Conservation (phyloP, 2,113 vertebrate genomes). For the Labeo rohita region DNA sequence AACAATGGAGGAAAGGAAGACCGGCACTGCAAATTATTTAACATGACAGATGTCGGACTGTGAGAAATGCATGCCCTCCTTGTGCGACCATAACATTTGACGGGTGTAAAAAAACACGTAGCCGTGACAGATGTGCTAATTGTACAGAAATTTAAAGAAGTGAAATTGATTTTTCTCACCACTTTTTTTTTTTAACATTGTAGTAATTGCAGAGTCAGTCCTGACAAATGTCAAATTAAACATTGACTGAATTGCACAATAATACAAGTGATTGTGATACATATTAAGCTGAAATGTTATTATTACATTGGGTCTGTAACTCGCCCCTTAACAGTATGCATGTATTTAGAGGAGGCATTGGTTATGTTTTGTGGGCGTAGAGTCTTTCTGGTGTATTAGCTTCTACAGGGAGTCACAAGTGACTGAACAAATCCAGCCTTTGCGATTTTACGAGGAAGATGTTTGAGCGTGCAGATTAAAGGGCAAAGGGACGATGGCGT, state of each 20-base stretch:
- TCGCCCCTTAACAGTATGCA: neutral
- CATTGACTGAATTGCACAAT: neutral
- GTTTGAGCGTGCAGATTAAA: neutral
- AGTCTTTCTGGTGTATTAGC: neutral
- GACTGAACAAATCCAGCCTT: slow-evolving; percentile 5
- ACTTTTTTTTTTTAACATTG: neutral
- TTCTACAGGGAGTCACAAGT: neutral
- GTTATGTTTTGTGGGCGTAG: neutral
- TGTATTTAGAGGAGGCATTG: neutral
- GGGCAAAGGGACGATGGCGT: neutral
- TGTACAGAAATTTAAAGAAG: slow-evolving; percentile 3
- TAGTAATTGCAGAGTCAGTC: neutral
- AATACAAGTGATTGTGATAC: neutral
- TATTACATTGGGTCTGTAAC: neutral
- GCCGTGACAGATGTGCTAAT: neutral
- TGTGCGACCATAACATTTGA: neutral
- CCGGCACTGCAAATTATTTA: slow-evolving; percentile 22
- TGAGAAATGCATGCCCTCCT: neutral
- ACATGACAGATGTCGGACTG: slow-evolving; percentile 27
- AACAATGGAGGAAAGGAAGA: slow-evolving; percentile 27
- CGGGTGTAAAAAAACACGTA: neutral
- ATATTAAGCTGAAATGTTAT: neutral
- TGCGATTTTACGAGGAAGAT: neutral
- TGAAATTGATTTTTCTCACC: neutral
- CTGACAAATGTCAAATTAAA: neutral